Evolutionary conservation across 2,113 vertebrate species (phyloP).

Genomic region (Xiphophorus hellerii): DNA sequence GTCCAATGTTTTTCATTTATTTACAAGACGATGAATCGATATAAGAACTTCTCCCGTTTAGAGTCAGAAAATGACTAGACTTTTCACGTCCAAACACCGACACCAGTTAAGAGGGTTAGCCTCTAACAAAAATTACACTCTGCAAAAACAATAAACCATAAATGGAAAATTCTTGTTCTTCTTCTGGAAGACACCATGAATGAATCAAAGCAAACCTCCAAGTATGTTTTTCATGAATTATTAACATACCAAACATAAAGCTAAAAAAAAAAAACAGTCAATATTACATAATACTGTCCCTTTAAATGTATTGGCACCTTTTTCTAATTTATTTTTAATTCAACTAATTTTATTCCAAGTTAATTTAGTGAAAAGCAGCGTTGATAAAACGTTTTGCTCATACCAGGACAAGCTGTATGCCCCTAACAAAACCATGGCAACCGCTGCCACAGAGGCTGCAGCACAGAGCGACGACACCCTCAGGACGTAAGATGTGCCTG

Average conservation of each 20-base stretch:
- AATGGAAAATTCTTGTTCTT: too few species aligned
- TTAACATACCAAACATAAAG: too few species aligned
- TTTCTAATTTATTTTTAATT: background rate
- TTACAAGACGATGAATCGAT: background rate
- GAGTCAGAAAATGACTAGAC: background rate
- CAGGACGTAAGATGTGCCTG: slow-evolving; percentile 73
- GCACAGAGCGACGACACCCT: slow-evolving; percentile 63
- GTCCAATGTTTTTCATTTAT: background rate
- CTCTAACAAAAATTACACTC: too few species aligned
- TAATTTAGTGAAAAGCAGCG: background rate
- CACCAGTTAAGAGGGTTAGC: too few species aligned
- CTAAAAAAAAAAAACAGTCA: too few species aligned
- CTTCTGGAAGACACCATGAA: too few species aligned
- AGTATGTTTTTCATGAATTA: too few species aligned
- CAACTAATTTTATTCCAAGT: background rate
- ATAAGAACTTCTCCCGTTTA: background rate
- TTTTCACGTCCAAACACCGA: too few species aligned
- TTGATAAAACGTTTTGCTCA: background rate
- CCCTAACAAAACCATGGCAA: slow-evolving; percentile 46
- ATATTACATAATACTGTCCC: too few species aligned
- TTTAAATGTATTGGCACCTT: background rate
- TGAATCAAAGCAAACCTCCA: too few species aligned
- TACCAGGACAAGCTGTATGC: slow-evolving; percentile 69
- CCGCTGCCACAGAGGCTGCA: slow-evolving; percentile 51
- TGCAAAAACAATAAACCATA: too few species aligned